These are phyloP conservation scores for Drosophila robusta DNA, from an alignment of 2,888 invertebrate species.

Conservation along the genomic window DNA sequence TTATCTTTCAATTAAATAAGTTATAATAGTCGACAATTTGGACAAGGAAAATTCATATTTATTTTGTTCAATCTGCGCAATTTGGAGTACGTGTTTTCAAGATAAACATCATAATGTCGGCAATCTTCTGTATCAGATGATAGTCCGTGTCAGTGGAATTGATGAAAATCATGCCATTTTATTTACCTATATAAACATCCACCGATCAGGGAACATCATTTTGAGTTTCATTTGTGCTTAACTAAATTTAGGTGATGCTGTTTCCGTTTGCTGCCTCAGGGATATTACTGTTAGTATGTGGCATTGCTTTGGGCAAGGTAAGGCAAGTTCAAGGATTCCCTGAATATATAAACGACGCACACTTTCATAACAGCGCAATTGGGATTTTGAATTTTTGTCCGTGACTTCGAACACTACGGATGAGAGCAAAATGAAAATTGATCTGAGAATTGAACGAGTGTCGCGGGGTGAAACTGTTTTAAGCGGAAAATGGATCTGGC, in stretches of 20 bases:
- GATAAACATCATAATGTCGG: too few relatives aligned
- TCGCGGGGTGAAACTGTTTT: conserved; percentile 1
- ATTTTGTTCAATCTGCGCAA: too few relatives aligned
- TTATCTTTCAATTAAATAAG: background rate
- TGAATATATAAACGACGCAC: too few relatives aligned
- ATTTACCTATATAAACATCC: background rate
- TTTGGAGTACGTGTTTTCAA: too few relatives aligned
- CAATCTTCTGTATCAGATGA: too few relatives aligned
- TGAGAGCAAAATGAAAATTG: background rate
- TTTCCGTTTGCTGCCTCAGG: background rate
- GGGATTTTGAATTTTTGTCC: background rate
- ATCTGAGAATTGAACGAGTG: background rate
- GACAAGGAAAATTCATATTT: too few relatives aligned
- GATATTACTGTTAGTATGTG: background rate
- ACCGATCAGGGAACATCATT: background rate
- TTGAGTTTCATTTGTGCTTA: background rate
- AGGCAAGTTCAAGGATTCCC: background rate
- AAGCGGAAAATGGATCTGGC: background rate
- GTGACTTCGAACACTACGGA: background rate
- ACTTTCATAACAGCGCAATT: conserved; percentile 1
- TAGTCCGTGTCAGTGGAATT: background rate
- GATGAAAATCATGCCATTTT: background rate
- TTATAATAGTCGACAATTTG: too few relatives aligned
- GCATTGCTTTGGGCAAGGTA: background rate
- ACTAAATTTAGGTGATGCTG: background rate